Conservation (phyloP, 1,140 invertebrate species). For the Stegodyphus mimosarum region DNA sequence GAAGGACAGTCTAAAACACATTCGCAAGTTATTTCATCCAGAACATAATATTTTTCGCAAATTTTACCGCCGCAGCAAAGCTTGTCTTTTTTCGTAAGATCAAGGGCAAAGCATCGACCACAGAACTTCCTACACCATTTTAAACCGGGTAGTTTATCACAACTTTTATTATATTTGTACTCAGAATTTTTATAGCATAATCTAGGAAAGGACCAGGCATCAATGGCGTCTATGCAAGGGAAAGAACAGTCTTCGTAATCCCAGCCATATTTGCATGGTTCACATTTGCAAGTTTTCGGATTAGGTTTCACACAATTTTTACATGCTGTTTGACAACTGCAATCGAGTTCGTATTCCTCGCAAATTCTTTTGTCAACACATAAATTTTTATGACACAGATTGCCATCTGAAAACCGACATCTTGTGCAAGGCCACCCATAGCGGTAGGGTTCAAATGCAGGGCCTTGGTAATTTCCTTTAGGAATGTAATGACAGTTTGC, state of each 20-base stretch:
- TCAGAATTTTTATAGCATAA: too few relatives aligned
- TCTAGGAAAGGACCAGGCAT: too few relatives aligned
- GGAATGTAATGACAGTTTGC: too few relatives aligned
- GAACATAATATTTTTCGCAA: neutral
- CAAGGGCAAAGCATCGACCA: too few relatives aligned
- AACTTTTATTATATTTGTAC: too few relatives aligned
- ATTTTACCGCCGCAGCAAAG: neutral
- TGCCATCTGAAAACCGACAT: neutral
- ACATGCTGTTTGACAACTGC: neutral
- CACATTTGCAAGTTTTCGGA: neutral
- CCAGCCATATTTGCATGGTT: neutral
- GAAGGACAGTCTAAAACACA: neutral
- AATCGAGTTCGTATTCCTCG: neutral
- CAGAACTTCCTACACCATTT: too few relatives aligned
- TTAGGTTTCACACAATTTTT: neutral
- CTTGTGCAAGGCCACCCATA: too few relatives aligned
- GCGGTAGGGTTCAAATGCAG: too few relatives aligned
- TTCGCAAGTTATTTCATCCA: neutral
- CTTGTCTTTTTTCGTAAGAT: too few relatives aligned
- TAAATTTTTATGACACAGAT: neutral
- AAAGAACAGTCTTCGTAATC: neutral
- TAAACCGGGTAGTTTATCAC: too few relatives aligned
- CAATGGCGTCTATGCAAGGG: neutral
- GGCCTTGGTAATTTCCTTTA: too few relatives aligned
- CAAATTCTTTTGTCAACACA: neutral